These are phyloP conservation scores for Hypocryptadius cinnamomeus DNA, from an alignment of 2,113 vertebrate genomes.

Conservation along the genomic window DNA sequence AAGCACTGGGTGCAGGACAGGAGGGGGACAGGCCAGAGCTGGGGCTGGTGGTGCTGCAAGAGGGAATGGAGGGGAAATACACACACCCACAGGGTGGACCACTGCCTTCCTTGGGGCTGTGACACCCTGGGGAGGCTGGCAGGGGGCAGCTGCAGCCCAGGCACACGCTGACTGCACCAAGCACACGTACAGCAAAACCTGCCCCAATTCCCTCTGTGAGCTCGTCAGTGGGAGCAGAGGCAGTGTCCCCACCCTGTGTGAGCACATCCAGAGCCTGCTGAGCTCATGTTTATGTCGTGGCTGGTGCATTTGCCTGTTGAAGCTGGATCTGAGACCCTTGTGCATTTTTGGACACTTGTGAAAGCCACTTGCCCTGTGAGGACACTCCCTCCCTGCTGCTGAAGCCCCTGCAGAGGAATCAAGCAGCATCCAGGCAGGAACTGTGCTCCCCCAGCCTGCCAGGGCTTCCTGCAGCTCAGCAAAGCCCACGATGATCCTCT, in stretches of 20 bases:
- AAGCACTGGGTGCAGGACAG: rapidly evolving
- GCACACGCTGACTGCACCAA: rapidly evolving
- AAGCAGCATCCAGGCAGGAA: neutral
- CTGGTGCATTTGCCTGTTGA: neutral
- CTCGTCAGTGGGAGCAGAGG: neutral
- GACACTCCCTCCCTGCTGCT: neutral
- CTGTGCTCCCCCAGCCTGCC: rapidly evolving
- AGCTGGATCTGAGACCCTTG: neutral
- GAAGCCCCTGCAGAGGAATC: neutral
- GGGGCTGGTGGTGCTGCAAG: neutral
- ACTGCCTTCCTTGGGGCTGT: neutral
- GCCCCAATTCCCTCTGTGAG: rapidly evolving
- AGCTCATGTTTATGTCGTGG: neutral
- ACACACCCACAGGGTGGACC: neutral
- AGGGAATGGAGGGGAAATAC: neutral
- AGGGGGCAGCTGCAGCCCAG: neutral
- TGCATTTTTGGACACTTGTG: neutral
- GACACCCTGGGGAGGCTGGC: neutral
- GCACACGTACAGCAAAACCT: rapidly evolving
- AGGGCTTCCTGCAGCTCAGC: neutral
- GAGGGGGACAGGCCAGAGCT: neutral
- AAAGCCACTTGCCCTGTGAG: rapidly evolving
- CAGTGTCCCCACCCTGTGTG: neutral
- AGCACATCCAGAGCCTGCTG: neutral
- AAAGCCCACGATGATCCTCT: neutral